A percentile compares a stretch with the other conserved stretches of the same genome.
These are phyloP conservation scores for Gallinago paraguaiae DNA, from an alignment of 2,113 vertebrate genomes.

Conservation along the genomic window DNA sequence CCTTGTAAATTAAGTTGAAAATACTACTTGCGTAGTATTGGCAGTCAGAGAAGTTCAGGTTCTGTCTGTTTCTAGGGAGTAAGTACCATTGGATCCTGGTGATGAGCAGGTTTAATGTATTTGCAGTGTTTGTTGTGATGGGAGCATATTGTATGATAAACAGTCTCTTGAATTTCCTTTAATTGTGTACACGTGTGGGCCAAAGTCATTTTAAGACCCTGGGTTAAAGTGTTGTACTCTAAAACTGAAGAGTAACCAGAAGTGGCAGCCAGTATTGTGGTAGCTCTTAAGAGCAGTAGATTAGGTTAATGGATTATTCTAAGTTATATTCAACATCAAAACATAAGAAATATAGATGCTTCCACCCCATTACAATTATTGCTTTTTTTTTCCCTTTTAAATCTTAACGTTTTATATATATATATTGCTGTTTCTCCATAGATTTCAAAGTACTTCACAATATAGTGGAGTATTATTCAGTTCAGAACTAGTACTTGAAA, in stretches of 20 bases:
- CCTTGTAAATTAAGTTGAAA: neutral
- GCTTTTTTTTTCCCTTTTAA: fast-evolving
- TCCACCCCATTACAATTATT: neutral
- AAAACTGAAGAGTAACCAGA: neutral
- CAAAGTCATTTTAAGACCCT: neutral
- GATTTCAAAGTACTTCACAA: neutral
- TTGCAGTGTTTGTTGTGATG: neutral
- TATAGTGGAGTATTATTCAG: neutral
- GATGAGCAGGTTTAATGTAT: neutral
- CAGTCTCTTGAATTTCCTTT: neutral
- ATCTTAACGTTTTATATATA: neutral
- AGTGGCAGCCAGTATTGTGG: neutral
- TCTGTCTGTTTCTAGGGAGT: neutral
- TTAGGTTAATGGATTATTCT: neutral
- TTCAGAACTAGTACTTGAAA: neutral
- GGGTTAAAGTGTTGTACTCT: neutral
- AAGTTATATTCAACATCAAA: neutral
- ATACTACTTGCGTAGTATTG: neutral
- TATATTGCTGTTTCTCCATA: neutral
- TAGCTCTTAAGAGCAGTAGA: neutral
- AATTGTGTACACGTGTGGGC: neutral
- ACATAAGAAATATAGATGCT: fast-evolving
- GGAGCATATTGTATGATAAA: neutral
- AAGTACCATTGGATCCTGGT: neutral
- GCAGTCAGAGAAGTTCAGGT: neutral